Percentiles rank a stretch among this genome's conserved stretches.
These are phyloP conservation scores for Antheraea pernyi DNA, from an alignment of 1,140 invertebrate genomes.

Conservation along the genomic window DNA sequence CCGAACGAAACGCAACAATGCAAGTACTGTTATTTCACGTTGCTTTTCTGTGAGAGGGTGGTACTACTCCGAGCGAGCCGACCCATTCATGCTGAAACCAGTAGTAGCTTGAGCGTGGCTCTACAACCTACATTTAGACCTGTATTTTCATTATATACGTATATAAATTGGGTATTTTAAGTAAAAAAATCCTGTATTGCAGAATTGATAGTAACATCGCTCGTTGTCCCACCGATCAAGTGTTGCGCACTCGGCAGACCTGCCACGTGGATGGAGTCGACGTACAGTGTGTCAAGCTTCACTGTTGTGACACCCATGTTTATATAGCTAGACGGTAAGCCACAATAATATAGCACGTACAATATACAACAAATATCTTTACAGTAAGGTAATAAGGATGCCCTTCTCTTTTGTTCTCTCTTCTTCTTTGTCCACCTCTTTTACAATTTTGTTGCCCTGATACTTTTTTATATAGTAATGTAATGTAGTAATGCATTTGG, in stretches of 20 bases:
- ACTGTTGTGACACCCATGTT: conserved; percentile 58
- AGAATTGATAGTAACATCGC: conserved; percentile 40
- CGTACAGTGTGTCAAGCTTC: conserved; percentile 55
- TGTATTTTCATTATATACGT: no score
- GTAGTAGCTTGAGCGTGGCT: no score
- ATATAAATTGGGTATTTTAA: not conserved
- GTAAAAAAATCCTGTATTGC: conserved; percentile 15
- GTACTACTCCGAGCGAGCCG: no score
- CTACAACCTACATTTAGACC: no score
- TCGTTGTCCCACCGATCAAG: conserved; percentile 51
- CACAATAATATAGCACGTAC: no score
- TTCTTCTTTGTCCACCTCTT: not conserved
- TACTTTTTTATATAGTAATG: not conserved
- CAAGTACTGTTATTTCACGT: no score
- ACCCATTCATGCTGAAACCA: no score
- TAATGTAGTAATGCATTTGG: no score
- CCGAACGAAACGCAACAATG: no score
- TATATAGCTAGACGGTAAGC: conserved; percentile 58
- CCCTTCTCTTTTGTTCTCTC: not conserved
- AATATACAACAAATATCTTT: no score
- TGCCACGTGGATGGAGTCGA: conserved; percentile 51
- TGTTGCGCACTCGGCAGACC: conserved; percentile 51
- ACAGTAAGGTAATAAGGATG: no score
- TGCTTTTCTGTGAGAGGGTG: no score
- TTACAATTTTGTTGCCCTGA: not conserved